Percentiles rank a stretch among this genome's conserved stretches.
Conservation (phyloP, 2,113 vertebrate species). For the Eulacestoma nigropectus region DNA sequence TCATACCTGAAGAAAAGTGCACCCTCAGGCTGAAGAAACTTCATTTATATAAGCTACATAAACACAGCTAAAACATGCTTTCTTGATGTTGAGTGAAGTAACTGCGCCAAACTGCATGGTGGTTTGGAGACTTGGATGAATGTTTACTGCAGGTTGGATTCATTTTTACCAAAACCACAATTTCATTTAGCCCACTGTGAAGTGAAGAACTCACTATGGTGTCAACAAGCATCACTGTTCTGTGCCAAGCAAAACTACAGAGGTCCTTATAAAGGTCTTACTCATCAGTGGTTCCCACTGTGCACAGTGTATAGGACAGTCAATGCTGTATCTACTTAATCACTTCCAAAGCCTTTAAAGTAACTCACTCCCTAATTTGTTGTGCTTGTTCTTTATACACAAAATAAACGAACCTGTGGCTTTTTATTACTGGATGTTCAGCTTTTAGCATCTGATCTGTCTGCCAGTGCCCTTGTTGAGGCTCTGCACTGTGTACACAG, state of each 20-base stretch:
- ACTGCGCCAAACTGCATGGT: constrained; percentile 34
- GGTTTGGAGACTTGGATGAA: constrained; percentile 59
- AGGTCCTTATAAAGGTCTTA: constrained; percentile 41
- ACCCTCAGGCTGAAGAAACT: not conserved
- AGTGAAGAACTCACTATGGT: constrained; percentile 27
- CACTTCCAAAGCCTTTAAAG: not conserved
- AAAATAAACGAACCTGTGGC: not conserved
- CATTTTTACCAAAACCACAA: constrained; percentile 58
- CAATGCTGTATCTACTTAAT: not conserved
- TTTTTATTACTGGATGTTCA: not conserved
- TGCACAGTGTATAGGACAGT: not conserved
- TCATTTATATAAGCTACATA: not conserved
- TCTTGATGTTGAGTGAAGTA: not conserved
- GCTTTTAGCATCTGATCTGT: not conserved
- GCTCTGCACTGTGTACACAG: not conserved
- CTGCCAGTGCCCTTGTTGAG: not conserved
- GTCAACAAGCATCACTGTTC: constrained; percentile 39
- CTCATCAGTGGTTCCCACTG: constrained; percentile 24
- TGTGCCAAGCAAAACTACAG: constrained; percentile 39
- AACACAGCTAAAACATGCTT: not conserved
- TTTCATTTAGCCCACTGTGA: constrained; percentile 60
- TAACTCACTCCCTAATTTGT: not conserved
- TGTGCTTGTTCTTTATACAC: not conserved
- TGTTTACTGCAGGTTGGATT: constrained; percentile 50
- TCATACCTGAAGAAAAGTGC: not conserved